A percentile compares a stretch with the other conserved stretches of the same genome.
phyloP scores from a whole-genome alignment of 2,888 invertebrate species.

The Microplitis deprimator region DNA sequence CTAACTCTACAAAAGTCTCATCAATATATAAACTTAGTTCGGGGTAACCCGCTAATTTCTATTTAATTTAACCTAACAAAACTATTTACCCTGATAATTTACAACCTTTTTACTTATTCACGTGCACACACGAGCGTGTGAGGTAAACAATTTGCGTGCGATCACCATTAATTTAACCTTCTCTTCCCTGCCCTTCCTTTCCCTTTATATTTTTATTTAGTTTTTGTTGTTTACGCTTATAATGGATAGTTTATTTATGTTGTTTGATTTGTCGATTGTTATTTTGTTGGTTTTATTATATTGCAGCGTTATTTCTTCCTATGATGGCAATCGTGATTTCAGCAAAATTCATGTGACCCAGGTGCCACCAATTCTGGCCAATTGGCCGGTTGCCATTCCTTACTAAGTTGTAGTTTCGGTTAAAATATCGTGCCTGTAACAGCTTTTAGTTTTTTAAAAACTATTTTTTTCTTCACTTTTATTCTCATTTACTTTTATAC shows the following conservation, averaged over 20 bases:
- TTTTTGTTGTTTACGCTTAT: not conserved
- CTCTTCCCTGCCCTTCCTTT: not conserved
- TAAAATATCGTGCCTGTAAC: constrained; percentile 22
- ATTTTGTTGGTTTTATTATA: not conserved
- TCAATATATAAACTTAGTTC: constrained; percentile 16
- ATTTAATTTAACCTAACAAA: constrained; percentile 13
- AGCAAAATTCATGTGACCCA: constrained; percentile 52
- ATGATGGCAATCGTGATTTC: constrained; percentile 48
- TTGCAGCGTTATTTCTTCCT: constrained; percentile 9
- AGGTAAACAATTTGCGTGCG: not conserved
- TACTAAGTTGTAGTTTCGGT: constrained; percentile 55
- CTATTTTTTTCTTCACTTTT: not conserved
- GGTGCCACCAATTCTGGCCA: constrained; percentile 58
- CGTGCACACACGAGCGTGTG: not conserved
- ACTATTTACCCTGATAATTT: constrained; percentile 4
- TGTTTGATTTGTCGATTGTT: constrained; percentile 15
- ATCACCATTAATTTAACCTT: not conserved
- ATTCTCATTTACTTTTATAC: not conserved
- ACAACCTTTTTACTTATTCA: not conserved
- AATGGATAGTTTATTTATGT: not conserved
- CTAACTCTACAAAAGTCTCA: constrained; percentile 18
- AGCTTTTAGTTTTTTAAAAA: not conserved
- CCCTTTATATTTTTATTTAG: not conserved
- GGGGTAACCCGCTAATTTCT: constrained; percentile 19
- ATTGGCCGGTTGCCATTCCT: constrained; percentile 49